Evolutionary conservation across 2,888 invertebrate species (phyloP).

Genomic region (Cataglyphis livida): DNA sequence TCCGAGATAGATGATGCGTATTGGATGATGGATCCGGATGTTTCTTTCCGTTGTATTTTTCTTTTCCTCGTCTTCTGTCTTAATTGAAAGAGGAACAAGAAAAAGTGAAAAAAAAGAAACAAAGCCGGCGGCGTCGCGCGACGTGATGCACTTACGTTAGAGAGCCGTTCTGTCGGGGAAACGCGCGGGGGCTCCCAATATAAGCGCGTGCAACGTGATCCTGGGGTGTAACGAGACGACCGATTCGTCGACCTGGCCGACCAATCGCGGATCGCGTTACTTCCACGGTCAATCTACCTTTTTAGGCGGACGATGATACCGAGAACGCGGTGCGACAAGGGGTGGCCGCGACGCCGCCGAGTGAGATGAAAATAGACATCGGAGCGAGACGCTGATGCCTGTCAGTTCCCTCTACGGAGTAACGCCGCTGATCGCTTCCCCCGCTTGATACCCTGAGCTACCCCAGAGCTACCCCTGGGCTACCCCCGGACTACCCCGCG

Average conservation of each 20-base stretch:
- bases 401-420: neutral
- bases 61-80: constrained; percentile 45
- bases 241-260: constrained; percentile 85
- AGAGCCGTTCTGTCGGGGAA: constrained; percentile 98
- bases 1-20: neutral
- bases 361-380: constrained; percentile 83
- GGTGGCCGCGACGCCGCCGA: constrained; percentile 78
- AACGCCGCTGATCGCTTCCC: neutral
- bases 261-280: constrained; percentile 86
- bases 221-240: constrained; percentile 86
- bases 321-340: constrained; percentile 83
- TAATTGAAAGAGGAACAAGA: constrained; percentile 26
- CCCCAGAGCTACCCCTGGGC: constrained; percentile 22
- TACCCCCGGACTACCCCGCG: constrained; percentile 15
- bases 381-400: constrained; percentile 64
- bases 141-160: constrained; percentile 94
- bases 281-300: constrained; percentile 88
- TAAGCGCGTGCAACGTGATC: constrained; percentile 94
- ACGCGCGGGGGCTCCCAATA: constrained; percentile 90
- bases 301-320: constrained; percentile 88
- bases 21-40: neutral
- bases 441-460: constrained; percentile 15
- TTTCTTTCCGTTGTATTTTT: neutral
- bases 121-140: constrained; percentile 63
- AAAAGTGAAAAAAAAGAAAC: constrained; percentile 25